Conservation (phyloP, 2,797 vertebrate species). For the Hylomyscus alleni region DNA sequence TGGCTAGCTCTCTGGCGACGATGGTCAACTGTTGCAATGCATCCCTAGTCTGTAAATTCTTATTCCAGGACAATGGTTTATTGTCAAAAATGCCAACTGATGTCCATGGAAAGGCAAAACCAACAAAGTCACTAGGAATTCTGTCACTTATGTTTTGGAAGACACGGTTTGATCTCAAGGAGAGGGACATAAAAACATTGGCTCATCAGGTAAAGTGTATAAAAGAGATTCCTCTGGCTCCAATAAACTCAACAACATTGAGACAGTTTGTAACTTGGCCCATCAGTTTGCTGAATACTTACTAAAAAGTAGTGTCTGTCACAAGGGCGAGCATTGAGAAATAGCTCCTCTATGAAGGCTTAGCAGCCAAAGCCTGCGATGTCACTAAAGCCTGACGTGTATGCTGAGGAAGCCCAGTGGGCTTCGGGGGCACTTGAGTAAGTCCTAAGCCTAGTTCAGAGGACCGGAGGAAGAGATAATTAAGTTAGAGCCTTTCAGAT, state of each 20-base stretch:
- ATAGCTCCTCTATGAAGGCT: neutral
- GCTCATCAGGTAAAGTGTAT: neutral
- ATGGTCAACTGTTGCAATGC: neutral
- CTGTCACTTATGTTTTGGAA: constrained; percentile 58
- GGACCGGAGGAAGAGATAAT: neutral
- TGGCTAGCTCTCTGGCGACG: constrained; percentile 3
- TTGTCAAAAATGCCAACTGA: constrained; percentile 7
- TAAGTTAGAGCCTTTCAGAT: neutral
- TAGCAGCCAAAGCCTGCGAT: neutral
- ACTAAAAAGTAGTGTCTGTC: neutral
- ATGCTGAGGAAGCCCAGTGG: neutral
- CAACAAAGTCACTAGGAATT: neutral
- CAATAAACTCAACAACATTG: neutral
- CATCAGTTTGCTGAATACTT: neutral
- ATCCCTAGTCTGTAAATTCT: neutral
- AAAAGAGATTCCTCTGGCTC: constrained; percentile 62
- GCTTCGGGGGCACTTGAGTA: neutral
- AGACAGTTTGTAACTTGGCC: neutral
- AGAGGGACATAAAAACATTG: constrained; percentile 23
- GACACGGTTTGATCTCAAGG: constrained; percentile 18
- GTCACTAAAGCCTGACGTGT: neutral
- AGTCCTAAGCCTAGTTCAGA: neutral
- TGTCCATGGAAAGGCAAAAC: constrained; percentile 12
- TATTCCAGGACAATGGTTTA: constrained; percentile 35
- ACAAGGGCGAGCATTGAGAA: constrained; percentile 8